Conservation (phyloP, 2,113 vertebrate species). For the Centropus unirufus region DNA sequence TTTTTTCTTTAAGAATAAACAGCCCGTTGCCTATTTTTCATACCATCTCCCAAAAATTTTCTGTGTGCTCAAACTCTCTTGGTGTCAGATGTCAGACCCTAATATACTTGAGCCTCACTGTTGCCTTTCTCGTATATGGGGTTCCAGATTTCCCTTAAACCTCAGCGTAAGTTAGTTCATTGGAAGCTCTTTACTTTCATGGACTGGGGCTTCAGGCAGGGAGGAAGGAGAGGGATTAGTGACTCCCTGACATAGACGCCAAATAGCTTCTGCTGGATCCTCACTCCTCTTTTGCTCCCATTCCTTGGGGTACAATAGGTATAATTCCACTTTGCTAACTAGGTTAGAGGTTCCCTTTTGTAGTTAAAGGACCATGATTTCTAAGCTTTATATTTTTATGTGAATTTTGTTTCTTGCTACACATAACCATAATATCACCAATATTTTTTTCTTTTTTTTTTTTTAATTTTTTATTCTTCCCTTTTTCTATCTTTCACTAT, state of each 20-base stretch:
- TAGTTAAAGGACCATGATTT: neutral
- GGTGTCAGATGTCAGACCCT: neutral
- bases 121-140: neutral
- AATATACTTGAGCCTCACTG: fast-evolving
- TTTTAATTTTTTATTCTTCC: neutral
- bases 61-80: neutral
- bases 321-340: neutral
- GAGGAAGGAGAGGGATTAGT: neutral
- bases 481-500: neutral
- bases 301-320: neutral
- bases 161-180: neutral
- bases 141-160: neutral
- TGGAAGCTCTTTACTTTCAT: neutral
- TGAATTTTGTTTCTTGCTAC: neutral
- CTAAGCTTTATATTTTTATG: neutral
- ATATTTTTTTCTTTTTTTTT: neutral
- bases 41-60: fast-evolving
- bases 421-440: neutral
- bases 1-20: neutral
- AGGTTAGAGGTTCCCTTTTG: neutral
- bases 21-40: neutral
- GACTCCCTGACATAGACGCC: neutral
- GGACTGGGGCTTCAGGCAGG: neutral
- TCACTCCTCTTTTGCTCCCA: neutral
- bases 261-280: neutral